Base-by-base conservation (phyloP, 2,888 invertebrate genomes). In the Toxonevra muliebris region DNA sequence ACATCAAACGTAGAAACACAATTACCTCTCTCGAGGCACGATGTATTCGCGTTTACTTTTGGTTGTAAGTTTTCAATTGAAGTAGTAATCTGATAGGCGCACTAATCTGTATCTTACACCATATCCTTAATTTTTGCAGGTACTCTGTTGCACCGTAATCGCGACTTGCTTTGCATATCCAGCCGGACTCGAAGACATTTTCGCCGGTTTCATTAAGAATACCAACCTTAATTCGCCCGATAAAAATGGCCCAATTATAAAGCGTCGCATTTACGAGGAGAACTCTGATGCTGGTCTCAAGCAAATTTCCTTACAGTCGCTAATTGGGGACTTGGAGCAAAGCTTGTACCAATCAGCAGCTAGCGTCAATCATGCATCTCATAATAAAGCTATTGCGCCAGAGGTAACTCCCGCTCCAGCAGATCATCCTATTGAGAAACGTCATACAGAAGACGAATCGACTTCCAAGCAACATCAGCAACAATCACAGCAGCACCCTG, bases 261-360 rank as follows among this genome's bases (percentile, higher is more conserved):
- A 82, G 64, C 80, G 81, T 10, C 75, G 76, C 12, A 75, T 76
- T 57, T 61, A 69, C 13, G 68, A 70, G 50, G 66, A 71, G n/a
- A 79, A 78, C 70, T 17, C 72, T 1, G 79, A 80, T 61, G 68
- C 65, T 12, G 72, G 73, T 54, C 67, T 81, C 7, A 78, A 80
- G 63, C 80, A 79, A 65, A 71, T 84, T 43, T 80, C 82, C 0
- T 74, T 84, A n/a, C 75, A 79, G 2, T 73, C 80, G 1, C 66
- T 84, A 3, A 80, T 84, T 48, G 78, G 79, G 2, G 76, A 81
- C 61, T 73, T 84, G 54, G 84, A 84, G 74, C 73, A 75, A 40
- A 79, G 78, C 43, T 63, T 84, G 15, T 75, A 82, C 12, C 74
- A 79, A 43, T 79, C 83, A 0, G 84, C 84, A 0, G 42, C 79